phyloP scores from a whole-genome alignment of 2,113 vertebrate species.

The Tapirus terrestris region DNA sequence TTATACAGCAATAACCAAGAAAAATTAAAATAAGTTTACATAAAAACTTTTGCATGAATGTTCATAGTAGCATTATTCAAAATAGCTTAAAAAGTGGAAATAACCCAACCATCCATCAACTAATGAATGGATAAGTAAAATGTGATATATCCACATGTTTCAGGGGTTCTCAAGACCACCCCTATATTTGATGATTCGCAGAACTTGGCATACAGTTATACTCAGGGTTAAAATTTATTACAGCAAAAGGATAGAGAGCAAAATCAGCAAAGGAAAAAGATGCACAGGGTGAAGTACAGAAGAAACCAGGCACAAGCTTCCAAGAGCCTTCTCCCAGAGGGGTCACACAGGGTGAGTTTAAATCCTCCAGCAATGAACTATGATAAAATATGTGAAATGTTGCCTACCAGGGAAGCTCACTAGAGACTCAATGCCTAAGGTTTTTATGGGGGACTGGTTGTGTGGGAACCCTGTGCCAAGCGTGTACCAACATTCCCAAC shows the following conservation, averaged over 20 bases:
- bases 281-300: neutral
- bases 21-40: neutral
- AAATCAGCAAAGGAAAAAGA: neutral
- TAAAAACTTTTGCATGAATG: neutral
- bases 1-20: neutral
- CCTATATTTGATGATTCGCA: neutral
- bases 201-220: neutral
- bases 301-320: neutral
- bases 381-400: neutral
- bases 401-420: neutral
- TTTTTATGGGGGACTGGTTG: neutral
- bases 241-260: neutral
- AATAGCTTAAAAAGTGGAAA: neutral
- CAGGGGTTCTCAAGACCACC: neutral
- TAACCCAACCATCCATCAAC: neutral
- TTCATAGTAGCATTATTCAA: neutral
- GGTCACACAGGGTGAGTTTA: no score
- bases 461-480: neutral
- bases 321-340: neutral
- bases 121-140: neutral
- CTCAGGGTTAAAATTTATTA: neutral
- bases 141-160: neutral
- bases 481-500: neutral
- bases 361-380: neutral
- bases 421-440: neutral